Base-by-base conservation (phyloP, 2,113 vertebrate species). In the Istiophorus platypterus region DNA sequence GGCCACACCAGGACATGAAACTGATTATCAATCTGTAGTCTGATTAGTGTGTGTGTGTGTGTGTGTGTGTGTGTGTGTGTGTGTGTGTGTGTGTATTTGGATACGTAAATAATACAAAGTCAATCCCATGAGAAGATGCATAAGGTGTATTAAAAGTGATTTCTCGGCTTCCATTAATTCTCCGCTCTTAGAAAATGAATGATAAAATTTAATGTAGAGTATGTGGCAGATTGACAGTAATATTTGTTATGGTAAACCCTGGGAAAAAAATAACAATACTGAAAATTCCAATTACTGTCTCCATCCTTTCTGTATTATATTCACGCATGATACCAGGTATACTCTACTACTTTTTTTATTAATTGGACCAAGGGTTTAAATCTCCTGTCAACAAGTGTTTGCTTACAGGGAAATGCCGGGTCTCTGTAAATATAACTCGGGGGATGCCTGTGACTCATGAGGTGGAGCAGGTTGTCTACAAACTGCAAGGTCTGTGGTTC, bases 161-260 rank as follows among this genome's bases (percentile, higher is more conserved):
- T 29, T 29, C 26, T 66, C 64, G 47, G 63, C 24, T 20, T 51
- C 49, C 12, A 24, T 24, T 24, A 54, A 54, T 24, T 31, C 24
- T 47, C 20, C 22, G 42, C 26, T 67, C 65, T 51, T 45, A 68
- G n/a, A n/a, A 68, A n/a, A n/a, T 68, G 45, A 18, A 68, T 31
- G 27, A 66, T 10, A 49, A 66, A 49, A 29, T 47, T 66, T 47
- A 66, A 20, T 29, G 10, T 31, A 14, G 39, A 24, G 47, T 5
- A 20, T 49, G 61, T 41, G 37, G 13, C n/a, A 42, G 24, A 47
- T 29, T 7, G 41, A 49, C 42, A 51, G 20, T 24, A 11, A 5
- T 20, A 54, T 22, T 8, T 13, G 24, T 24, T 54, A 12, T 17
- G 7, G 17, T 34, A 8, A n/a, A 49, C 27, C 1, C 17, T 26